Conservation (phyloP, 2,888 invertebrate species). For the Harmothoe impar region DNA sequence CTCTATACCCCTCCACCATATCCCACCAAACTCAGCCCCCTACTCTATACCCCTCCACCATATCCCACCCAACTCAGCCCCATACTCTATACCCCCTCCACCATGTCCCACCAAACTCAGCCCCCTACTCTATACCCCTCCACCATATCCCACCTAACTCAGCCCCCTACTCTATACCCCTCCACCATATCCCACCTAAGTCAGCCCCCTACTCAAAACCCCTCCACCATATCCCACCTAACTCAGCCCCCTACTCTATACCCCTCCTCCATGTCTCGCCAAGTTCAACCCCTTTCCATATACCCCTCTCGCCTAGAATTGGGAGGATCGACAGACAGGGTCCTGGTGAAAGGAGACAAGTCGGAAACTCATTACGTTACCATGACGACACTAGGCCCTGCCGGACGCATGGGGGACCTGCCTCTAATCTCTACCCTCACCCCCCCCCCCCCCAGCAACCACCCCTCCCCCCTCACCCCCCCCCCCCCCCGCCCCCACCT, state of each 20-base stretch:
- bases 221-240: not conserved
- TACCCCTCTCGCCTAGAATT: not conserved
- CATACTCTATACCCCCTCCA: no score
- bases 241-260: no score
- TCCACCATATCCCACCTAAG: no score
- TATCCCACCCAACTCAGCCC: not conserved
- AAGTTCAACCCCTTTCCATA: no score
- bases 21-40: not conserved
- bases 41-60: not conserved
- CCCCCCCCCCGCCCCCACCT: not conserved
- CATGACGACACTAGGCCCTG: not conserved
- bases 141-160: not conserved
- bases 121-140: not conserved
- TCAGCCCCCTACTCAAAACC: not conserved
- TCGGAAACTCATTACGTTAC: constrained; percentile 37
- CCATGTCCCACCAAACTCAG: no score
- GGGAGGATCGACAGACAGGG: not conserved
- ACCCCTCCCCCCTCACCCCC: not conserved
- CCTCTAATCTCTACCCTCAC: constrained; percentile 16
- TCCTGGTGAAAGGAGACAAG: not conserved
- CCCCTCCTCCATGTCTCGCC: not conserved
- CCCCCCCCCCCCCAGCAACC: not conserved
- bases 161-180: no score
- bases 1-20: not conserved
- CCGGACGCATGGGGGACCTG: not conserved